Conservation (phyloP, 2,113 vertebrate genomes). For the Megalops atlanticus region DNA sequence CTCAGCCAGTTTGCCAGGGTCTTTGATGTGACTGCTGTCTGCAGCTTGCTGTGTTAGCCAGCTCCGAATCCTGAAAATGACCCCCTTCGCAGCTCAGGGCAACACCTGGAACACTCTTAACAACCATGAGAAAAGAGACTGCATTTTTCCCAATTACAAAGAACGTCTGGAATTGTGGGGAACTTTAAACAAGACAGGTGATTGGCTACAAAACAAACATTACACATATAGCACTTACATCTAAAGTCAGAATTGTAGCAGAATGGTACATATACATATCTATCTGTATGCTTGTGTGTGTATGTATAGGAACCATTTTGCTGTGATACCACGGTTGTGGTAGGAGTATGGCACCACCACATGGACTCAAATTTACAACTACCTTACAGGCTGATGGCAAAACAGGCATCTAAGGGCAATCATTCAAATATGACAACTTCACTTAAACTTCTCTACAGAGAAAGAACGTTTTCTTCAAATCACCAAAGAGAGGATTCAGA, state of each 20-base stretch:
- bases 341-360: no score
- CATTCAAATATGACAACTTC: no score
- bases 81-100: not conserved
- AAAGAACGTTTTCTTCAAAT: no score
- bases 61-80: not conserved
- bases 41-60: not conserved
- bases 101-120: slow-evolving; percentile 13
- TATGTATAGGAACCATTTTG: no score
- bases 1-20: not conserved
- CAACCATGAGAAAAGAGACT: not conserved
- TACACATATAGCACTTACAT: not conserved
- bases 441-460: not conserved
- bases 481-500: no score
- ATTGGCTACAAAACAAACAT: no score
- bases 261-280: no score
- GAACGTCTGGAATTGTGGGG: not conserved
- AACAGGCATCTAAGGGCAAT: no score
- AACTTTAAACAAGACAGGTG: not conserved
- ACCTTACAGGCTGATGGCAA: no score
- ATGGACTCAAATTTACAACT: no score
- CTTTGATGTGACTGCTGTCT: slow-evolving; percentile 13
- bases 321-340: no score
- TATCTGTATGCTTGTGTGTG: no score
- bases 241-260: not conserved
- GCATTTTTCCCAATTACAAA: not conserved